Evolutionary conservation across 1,140 invertebrate species (phyloP), one percentile per base, ranked within the genome.

Genomic region (Habropoda laboriosa): DNA sequence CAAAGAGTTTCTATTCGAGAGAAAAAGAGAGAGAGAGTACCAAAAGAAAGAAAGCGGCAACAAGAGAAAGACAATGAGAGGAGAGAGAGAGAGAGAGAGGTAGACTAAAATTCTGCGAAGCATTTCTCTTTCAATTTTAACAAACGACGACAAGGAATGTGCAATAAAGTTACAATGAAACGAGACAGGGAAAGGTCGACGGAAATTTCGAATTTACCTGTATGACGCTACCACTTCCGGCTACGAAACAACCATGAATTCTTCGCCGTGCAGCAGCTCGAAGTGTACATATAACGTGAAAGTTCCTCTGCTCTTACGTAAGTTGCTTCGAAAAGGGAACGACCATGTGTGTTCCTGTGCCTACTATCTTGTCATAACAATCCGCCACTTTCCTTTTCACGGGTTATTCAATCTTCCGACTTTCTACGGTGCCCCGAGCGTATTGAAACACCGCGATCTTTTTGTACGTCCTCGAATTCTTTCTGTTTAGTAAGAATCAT

Each of bases 381-480:
- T 86, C 67, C 45, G 51, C 76, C 82, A 90, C 90, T 91, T 91
- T 91, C 90, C 85, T 87, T 90, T 91, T 91, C 90, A 86, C 86
- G 72, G 76, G 86, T 91, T 91, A 91, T 91, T 77, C 88, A 91
- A 91, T 86, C 80, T 71, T 21, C 42, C 30, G 75, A 91, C 90
- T 91, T 91, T 91, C 90, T 90, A 90, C 75, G 32, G 27, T 53
- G 53, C 47, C 49, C 4, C 8, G 42, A 49, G 72, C 72, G 70
- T 77, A 53, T 80, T n/a, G n/a, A n/a, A n/a, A n/a, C n/a, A n/a
- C n/a, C n/a, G n/a, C n/a, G n/a, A 10, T 45, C n/a, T 13, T 38
- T 18, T 24, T 12, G n/a, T 24, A 10, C 0, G 35, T 27, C 24
- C 18, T 18, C 32, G 18, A 49, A 38, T 40, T 61, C 16, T 18